These are phyloP conservation scores for Isurus oxyrinchus DNA, from an alignment of 2,113 vertebrate species.

Conservation along the genomic window DNA sequence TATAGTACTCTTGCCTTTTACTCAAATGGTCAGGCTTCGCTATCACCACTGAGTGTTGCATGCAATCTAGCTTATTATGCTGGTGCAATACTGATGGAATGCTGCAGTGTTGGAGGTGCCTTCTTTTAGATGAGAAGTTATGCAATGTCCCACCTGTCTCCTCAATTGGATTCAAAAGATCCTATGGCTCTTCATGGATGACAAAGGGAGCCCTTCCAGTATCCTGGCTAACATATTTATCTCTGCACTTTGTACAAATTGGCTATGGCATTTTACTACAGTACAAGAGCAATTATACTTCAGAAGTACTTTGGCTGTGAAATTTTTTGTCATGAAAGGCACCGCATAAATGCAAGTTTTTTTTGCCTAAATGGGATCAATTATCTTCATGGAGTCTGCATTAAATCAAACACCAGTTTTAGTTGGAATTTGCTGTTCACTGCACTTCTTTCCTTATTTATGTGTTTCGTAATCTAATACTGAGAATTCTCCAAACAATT, in stretches of 20 bases:
- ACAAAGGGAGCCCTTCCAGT: background rate
- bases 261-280: background rate
- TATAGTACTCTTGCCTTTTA: background rate
- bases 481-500: background rate
- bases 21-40: background rate
- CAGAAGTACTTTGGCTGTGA: background rate
- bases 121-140: background rate
- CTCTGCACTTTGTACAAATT: background rate
- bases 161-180: background rate
- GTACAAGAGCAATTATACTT: background rate
- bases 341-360: background rate
- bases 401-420: background rate
- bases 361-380: background rate
- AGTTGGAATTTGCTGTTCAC: background rate
- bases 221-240: background rate
- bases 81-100: background rate
- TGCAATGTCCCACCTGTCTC: background rate
- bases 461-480: background rate
- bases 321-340: background rate
- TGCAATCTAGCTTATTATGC: background rate
- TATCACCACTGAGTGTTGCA: background rate
- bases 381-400: background rate
- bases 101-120: background rate
- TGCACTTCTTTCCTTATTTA: background rate
- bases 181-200: background rate